phyloP scores from a whole-genome alignment of 37 sponge, comb jelly and placozoan species.

The Beroe ovata region DNA sequence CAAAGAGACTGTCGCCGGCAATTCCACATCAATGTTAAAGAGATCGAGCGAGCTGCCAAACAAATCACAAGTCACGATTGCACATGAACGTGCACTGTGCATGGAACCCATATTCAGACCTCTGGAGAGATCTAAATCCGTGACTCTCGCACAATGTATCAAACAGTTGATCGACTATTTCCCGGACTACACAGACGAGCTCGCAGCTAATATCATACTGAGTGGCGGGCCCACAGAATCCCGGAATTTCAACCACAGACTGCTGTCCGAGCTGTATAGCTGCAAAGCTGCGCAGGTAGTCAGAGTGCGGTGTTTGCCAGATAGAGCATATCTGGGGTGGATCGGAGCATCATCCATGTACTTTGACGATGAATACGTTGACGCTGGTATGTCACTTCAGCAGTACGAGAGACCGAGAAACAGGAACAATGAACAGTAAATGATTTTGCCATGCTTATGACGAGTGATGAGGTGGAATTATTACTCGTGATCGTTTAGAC shows the following conservation, averaged over 20 bases:
- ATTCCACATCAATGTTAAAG: neutral
- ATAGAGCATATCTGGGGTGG: neutral
- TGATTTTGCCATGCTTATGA: no score
- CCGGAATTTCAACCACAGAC: constrained; percentile 24
- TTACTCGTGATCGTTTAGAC: no score
- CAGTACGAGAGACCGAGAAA: neutral
- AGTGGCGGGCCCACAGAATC: constrained; percentile 13
- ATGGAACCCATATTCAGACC: constrained; percentile 18
- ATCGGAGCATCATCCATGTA: constrained; percentile 4
- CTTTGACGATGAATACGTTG: constrained; percentile 47
- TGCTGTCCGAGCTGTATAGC: constrained; percentile 22
- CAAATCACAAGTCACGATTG: neutral
- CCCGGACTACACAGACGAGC: neutral
- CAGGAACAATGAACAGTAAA: no score
- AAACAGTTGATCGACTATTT: neutral
- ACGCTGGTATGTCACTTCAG: constrained; percentile 19
- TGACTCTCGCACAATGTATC: neutral
- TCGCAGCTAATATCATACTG: neutral
- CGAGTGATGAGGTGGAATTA: no score
- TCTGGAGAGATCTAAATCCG: neutral
- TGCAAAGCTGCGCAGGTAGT: constrained; percentile 13
- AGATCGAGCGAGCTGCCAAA: neutral
- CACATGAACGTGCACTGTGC: neutral
- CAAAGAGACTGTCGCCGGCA: neutral
- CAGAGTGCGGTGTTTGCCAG: constrained; percentile 1